Evolutionary conservation across 2,888 invertebrate species (phyloP).

Genomic region (Leucoptera coffeella): DNA sequence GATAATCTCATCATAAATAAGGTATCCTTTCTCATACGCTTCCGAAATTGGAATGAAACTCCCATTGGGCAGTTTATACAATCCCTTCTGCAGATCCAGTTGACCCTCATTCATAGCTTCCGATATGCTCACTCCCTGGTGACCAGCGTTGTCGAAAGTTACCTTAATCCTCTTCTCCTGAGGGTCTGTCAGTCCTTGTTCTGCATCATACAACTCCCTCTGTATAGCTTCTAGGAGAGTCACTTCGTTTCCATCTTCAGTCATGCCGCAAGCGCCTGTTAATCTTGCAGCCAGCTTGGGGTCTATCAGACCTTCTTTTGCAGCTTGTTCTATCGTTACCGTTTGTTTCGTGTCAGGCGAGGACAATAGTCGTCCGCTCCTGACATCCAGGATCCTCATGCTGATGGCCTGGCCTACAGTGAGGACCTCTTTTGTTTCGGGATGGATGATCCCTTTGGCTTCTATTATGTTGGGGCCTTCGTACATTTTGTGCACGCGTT

Average conservation of each 20-base stretch:
- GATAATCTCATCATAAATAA: slow-evolving; percentile 69
- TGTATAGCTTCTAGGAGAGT: slow-evolving; percentile 91
- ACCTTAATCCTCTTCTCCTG: slow-evolving; percentile 80
- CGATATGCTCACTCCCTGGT: slow-evolving; percentile 70
- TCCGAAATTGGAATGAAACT: slow-evolving; percentile 76
- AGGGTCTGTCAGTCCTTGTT: slow-evolving; percentile 66
- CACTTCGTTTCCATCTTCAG: slow-evolving; percentile 71
- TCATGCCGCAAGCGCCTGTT: slow-evolving; percentile 78
- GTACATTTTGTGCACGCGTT: slow-evolving; percentile 65
- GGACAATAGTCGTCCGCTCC: slow-evolving; percentile 70
- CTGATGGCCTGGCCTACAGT: slow-evolving; percentile 91
- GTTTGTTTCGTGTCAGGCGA: slow-evolving; percentile 60
- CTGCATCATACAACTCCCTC: slow-evolving; percentile 83
- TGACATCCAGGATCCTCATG: slow-evolving; percentile 81
- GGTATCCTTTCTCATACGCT: slow-evolving; percentile 78
- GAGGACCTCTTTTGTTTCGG: slow-evolving; percentile 77
- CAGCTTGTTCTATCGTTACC: slow-evolving; percentile 80
- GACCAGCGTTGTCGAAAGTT: slow-evolving; percentile 46
- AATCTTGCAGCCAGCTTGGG: slow-evolving; percentile 74
- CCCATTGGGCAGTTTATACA: slow-evolving; percentile 68
- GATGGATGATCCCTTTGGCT: slow-evolving; percentile 77
- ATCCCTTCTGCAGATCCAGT: slow-evolving; percentile 76
- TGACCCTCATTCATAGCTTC: slow-evolving; percentile 82
- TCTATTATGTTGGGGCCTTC: slow-evolving; percentile 71
- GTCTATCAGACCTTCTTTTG: slow-evolving; percentile 73